Evolutionary conservation across 2,113 vertebrate species (phyloP).

Genomic region (Tauraco erythrolophus): DNA sequence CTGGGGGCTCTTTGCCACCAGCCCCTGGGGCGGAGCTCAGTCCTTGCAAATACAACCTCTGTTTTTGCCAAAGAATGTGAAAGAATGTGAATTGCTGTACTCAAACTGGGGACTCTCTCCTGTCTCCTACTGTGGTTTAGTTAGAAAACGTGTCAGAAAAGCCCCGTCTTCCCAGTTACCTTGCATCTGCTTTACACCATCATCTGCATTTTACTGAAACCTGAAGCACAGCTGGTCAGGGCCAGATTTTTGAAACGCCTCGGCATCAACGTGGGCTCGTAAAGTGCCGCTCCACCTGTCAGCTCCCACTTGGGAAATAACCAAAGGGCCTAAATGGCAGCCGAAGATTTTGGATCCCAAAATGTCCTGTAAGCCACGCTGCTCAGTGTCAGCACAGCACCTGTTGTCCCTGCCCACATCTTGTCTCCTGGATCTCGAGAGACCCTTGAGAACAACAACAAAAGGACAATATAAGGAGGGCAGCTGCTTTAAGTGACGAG

Average conservation of each 20-base stretch:
- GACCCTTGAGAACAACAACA: not conserved
- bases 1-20: not conserved
- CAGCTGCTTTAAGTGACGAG: not conserved
- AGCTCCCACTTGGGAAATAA: conserved; percentile 6
- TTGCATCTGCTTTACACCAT: not conserved
- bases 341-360: not conserved
- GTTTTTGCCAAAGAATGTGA: not conserved
- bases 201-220: not conserved
- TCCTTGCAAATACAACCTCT: not conserved
- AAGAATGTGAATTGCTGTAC: not conserved
- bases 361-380: not conserved
- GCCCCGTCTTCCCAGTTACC: not conserved
- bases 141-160: not conserved
- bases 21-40: not conserved
- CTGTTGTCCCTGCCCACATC: not conserved
- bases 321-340: not conserved
- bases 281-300: not conserved
- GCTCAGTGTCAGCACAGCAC: not conserved
- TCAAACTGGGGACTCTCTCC: not conserved
- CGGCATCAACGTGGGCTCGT: not conserved
- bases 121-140: not conserved
- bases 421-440: not conserved
- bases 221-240: not conserved
- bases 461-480: not conserved
- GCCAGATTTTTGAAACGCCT: not conserved